Percentiles rank a stretch among this genome's conserved stretches.
phyloP scores from a whole-genome alignment of 2,888 invertebrate genomes.

The Phragmatobia fuliginosa region DNA sequence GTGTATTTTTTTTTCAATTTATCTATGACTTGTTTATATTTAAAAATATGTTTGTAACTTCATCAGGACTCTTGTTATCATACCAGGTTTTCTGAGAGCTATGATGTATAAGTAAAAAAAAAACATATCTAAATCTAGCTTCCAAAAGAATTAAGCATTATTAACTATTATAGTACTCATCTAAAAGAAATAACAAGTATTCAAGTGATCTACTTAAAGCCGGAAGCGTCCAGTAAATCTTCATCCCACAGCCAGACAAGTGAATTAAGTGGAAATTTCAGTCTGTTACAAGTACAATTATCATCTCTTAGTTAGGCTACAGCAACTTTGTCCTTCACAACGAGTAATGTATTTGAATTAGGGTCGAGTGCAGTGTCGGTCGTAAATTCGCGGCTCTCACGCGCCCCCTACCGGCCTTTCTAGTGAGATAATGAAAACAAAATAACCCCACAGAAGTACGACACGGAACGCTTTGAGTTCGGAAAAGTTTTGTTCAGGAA shows the following conservation, averaged over 20 bases:
- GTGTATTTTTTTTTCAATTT: no score
- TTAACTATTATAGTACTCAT: background rate
- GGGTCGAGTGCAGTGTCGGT: constrained; percentile 51
- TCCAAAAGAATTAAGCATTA: background rate
- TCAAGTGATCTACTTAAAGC: constrained; percentile 23
- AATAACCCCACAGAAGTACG: constrained; percentile 41
- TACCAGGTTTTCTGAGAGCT: no score
- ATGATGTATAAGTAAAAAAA: no score
- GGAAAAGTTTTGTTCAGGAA: constrained; percentile 18
- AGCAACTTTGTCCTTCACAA: constrained; percentile 46
- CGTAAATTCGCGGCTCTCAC: constrained; percentile 46
- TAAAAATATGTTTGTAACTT: background rate
- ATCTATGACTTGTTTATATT: background rate
- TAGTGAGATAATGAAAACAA: constrained; percentile 57
- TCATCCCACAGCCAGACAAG: constrained; percentile 26
- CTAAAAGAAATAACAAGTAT: constrained; percentile 17
- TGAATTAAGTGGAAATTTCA: constrained; percentile 37
- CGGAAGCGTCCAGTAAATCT: constrained; percentile 33
- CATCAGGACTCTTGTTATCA: no score
- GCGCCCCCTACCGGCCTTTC: constrained; percentile 26
- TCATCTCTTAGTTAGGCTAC: constrained; percentile 32
- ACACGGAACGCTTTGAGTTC: constrained; percentile 27
- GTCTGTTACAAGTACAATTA: constrained; percentile 44
- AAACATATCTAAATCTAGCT: background rate
- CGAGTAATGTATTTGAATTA: constrained; percentile 71